phyloP scores from a whole-genome alignment of 2,797 vertebrate genomes.

The Ctenosaura bakeri region DNA sequence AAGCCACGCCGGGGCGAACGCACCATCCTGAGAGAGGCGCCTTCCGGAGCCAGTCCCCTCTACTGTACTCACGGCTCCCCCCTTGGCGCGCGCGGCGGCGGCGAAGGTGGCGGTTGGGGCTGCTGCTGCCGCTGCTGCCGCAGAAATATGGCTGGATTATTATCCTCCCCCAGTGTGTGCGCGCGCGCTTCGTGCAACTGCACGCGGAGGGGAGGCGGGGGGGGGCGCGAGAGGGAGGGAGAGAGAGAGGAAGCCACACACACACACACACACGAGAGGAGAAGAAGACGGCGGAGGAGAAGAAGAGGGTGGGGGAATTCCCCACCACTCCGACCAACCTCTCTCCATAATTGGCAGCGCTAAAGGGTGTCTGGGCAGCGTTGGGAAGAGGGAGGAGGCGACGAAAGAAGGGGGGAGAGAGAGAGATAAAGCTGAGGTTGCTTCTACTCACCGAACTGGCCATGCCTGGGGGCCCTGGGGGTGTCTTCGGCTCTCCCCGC shows the following conservation, averaged over 20 bases:
- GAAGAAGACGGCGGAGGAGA: neutral
- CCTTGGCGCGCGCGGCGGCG: constrained; percentile 37
- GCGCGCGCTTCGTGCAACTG: constrained; percentile 64
- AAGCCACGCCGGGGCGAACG: constrained; percentile 69
- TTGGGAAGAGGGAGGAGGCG: constrained; percentile 38
- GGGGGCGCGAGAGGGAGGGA: neutral
- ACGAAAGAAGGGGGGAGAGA: neutral
- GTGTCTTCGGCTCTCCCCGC: constrained; percentile 73
- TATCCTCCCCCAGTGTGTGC: constrained; percentile 63
- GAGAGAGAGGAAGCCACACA: constrained; percentile 57
- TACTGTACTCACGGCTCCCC: constrained; percentile 58
- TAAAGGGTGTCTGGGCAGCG: constrained; percentile 68
- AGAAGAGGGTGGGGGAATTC: constrained; percentile 26
- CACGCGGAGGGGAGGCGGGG: constrained; percentile 38
- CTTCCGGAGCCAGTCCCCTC: constrained; percentile 59
- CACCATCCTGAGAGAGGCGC: constrained; percentile 76
- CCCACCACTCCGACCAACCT: constrained; percentile 59
- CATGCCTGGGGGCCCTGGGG: constrained; percentile 89
- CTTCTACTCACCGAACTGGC: constrained; percentile 92
- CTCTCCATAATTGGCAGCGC: constrained; percentile 65
- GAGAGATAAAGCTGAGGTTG: constrained; percentile 1
- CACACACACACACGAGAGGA: constrained; percentile 7
- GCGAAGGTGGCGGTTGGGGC: neutral
- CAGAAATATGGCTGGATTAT: constrained; percentile 76
- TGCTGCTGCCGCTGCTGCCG: constrained; percentile 43